Evolutionary conservation across 2,888 invertebrate genomes (phyloP).

Genomic region (Argyresthia albistria): DNA sequence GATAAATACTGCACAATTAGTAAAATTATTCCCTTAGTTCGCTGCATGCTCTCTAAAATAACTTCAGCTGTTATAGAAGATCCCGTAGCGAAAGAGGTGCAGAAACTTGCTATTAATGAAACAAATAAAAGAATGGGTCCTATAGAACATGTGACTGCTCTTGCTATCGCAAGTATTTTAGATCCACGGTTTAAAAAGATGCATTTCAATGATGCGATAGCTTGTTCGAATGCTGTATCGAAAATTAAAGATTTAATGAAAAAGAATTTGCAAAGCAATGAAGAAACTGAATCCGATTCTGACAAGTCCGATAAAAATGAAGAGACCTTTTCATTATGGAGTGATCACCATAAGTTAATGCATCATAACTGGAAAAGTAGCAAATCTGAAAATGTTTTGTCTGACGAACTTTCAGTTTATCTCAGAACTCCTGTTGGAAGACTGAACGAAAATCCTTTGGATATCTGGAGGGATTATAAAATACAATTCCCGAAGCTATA

Average conservation of each 20-base stretch:
- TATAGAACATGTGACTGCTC: constrained; percentile 9
- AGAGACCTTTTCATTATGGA: constrained; percentile 15
- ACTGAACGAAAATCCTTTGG: constrained; percentile 3
- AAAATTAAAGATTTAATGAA: constrained; percentile 15
- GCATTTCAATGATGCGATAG: constrained; percentile 15
- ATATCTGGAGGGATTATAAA: constrained; percentile 2
- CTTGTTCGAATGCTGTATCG: constrained; percentile 8
- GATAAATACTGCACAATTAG: constrained; percentile 13
- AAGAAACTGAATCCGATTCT: constrained; percentile 16
- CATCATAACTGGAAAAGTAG: constrained; percentile 18
- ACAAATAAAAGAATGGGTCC: constrained; percentile 11
- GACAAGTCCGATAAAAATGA: constrained; percentile 19
- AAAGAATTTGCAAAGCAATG: constrained; percentile 9
- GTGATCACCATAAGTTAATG: constrained; percentile 19
- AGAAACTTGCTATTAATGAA: constrained; percentile 7
- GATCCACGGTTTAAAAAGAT: constrained; percentile 14
- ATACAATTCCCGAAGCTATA: not conserved
- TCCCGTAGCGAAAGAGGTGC: constrained; percentile 12
- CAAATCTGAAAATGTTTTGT: constrained; percentile 15
- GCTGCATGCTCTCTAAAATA: constrained; percentile 3
- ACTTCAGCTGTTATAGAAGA: constrained; percentile 16
- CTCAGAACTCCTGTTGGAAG: constrained; percentile 2
- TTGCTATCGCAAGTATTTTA: constrained; percentile 13
- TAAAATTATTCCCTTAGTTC: constrained; percentile 12
- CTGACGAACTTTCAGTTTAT: constrained; percentile 2